Conservation (phyloP, 2,888 invertebrate genomes). For the Chymomyza procnemis region DNA sequence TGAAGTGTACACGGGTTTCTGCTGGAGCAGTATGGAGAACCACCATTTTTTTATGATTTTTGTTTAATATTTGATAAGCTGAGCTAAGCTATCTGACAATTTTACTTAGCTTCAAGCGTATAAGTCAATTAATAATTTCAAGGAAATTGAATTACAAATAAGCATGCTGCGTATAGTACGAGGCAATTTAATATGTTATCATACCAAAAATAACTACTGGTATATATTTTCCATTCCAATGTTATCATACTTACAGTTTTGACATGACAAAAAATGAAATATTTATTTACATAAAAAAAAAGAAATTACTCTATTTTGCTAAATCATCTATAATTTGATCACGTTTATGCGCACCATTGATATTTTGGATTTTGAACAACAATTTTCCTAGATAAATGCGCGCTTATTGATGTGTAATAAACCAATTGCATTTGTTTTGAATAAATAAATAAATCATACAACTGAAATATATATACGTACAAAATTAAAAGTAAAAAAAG, state of each 20-base stretch:
- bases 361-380: constrained; percentile 32
- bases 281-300: background rate
- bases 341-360: constrained; percentile 45
- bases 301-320: background rate
- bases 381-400: constrained; percentile 52
- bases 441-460: constrained; percentile 72
- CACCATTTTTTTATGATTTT: background rate
- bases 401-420: constrained; percentile 73
- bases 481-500: constrained; percentile 25
- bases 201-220: too few species aligned
- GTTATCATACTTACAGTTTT: background rate
- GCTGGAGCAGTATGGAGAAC: background rate
- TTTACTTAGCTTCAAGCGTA: too few species aligned
- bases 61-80: background rate
- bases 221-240: background rate
- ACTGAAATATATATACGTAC: constrained; percentile 21
- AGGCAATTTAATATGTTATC: too few species aligned
- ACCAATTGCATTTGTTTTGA: constrained; percentile 76
- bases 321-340: constrained; percentile 51
- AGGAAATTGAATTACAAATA: too few species aligned
- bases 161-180: too few species aligned
- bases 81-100: background rate
- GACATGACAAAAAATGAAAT: background rate
- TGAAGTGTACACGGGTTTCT: background rate
- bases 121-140: too few species aligned